Evolutionary conservation across 2,113 vertebrate genomes (phyloP), one percentile per base, ranked within the genome.

Genomic region (Procavia capensis): DNA sequence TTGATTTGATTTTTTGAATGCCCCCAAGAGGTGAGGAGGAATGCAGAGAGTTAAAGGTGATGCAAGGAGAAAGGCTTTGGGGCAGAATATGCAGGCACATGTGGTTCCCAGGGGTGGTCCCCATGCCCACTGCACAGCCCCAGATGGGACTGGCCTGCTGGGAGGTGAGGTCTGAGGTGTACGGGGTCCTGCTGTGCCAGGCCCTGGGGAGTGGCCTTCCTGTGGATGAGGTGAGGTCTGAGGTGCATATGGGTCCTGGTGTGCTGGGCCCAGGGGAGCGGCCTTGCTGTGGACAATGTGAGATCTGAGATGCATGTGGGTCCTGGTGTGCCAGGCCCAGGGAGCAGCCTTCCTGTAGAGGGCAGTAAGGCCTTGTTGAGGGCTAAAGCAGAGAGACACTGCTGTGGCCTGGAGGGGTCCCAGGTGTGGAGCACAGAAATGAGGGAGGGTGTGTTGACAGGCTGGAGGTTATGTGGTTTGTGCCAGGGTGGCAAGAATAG

Each of bases 11-110:
- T n/a, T n/a, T n/a, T n/a, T n/a, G n/a, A n/a, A n/a, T n/a, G 61
- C 13, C 47, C 63, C 34, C 41, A 0, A 41, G 68, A 24, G 24
- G 57, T 41, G 34, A 70, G 34, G 50, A 50, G 9, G 9, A 24
- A 19, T 1, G 27, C 25, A 22, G 3, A n/a, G 31, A 8, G 19
- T 29, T 0, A 0, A 20, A 24, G 14, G 50, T n/a, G 72, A 6
- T 39, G 61, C 4, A 27, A 41, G 45, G 88, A 39, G 61, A 5
- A 39, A n/a, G 57, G 45, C 22, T 54, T 31, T 1, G 59, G 74
- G 41, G n/a, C 50, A 29, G 76, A 29, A 39, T 27, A 50, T 66
- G 29, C 57, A 19, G 22, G 41, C 9, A 19, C 22, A 27, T 25
- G 9, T 3, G 7, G 29, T 54, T 43, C 41, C 45, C 34, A 6